phyloP scores from a whole-genome alignment of 2,797 vertebrate genomes.

The Xenentodon cancila region DNA sequence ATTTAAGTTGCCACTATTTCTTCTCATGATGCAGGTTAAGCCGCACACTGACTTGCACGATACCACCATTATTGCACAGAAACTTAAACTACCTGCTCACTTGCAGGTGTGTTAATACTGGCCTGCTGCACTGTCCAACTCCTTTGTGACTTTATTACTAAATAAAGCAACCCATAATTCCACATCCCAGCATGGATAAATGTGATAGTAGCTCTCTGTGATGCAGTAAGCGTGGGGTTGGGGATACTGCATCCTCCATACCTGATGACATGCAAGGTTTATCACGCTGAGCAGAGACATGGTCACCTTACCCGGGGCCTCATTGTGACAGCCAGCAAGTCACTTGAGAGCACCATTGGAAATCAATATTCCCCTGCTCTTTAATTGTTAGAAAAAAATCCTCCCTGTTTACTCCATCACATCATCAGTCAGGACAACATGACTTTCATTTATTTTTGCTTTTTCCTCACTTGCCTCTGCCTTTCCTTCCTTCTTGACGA shows the following conservation, averaged over 20 bases:
- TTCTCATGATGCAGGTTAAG: conserved; percentile 47
- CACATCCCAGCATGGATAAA: conserved; percentile 48
- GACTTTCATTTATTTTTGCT: conserved; percentile 75
- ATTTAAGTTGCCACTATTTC: conserved; percentile 30
- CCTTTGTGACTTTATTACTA: conserved; percentile 65
- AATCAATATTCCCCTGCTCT: conserved; percentile 90
- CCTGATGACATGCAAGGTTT: conserved; percentile 77
- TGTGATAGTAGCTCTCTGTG: conserved; percentile 34
- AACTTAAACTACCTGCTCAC: conserved; percentile 10
- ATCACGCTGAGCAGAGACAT: conserved; percentile 79
- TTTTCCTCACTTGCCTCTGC: conserved; percentile 28
- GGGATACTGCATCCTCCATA: conserved; percentile 71
- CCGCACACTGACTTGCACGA: conserved; percentile 10
- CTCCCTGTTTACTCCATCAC: conserved; percentile 78
- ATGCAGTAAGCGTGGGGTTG: conserved; percentile 15
- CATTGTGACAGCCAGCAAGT: conserved; percentile 87
- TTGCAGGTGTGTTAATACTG: background rate
- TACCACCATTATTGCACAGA: conserved; percentile 4
- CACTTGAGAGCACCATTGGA: conserved; percentile 88
- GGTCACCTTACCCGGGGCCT: conserved; percentile 90
- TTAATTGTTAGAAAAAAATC: conserved; percentile 84
- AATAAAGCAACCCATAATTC: conserved; percentile 64
- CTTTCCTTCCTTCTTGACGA: conserved; percentile 6
- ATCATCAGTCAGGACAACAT: conserved; percentile 81
- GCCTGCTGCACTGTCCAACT: conserved; percentile 31